Evolutionary conservation across 2,113 vertebrate genomes (phyloP), one percentile per base, ranked within the genome.

Genomic region (Nesogale talazaci): DNA sequence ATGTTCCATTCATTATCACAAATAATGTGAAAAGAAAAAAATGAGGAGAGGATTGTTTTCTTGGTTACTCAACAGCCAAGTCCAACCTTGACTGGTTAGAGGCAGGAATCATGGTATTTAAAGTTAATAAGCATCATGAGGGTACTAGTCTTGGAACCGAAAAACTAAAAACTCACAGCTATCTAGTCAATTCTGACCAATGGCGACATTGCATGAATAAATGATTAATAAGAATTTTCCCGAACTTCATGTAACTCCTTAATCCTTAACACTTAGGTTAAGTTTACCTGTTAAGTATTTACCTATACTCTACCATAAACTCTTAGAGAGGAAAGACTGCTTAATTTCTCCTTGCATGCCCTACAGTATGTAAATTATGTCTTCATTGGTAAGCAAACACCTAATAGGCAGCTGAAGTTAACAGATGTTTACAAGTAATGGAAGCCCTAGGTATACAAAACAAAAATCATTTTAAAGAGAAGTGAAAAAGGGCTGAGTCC

Each of bases 1-100:
- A n/a, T n/a, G 75, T 82, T 67, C 67, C 19, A 75, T 2, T 89
- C 57, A 52, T 77, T 76, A 93, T 52, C 56, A 72, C 69, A 92
- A 74, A 79, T 31, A 92, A 65, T 84, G n/a, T 29, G 34, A 80
- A 88, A 74, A 85, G 65, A 79, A 59, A 83, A 83, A 82, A 91
- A 46, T 38, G 31, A n/a, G 14, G 34, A 82, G 17, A 86, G n/a
- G 6, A 56, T 52, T 90, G 31, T 46, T 82, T 82, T 81, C 52
- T 70, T 78, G 27, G 52, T 94, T 75, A 74, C 65, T 79, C 67
- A 84, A 88, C 34, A 36, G 59, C 40, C 75, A 84, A 59, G 27
- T 89, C 75, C 57, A 75, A 81, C 52, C 17, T 20, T 89, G 79
- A 72, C 0, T 83, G 40, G 65, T 65, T 85, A 79, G 1, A 29